Evolutionary conservation across 2,113 vertebrate genomes (phyloP).

Genomic region (Rousettus leschenaultii): DNA sequence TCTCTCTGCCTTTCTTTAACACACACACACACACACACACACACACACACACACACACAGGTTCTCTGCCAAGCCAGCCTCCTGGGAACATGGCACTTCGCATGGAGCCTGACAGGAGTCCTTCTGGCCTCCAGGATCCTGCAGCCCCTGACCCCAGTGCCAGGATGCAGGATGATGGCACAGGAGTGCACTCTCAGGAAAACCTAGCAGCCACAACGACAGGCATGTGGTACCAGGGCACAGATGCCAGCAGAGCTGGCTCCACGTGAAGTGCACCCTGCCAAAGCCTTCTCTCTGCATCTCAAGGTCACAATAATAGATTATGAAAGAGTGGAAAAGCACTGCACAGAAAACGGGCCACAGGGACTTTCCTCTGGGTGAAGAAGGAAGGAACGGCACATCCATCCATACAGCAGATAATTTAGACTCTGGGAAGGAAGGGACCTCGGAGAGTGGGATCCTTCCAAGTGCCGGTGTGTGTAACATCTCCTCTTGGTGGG

Average conservation of each 20-base stretch:
- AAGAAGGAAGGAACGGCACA: slow-evolving; percentile 37
- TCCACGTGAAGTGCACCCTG: slow-evolving; percentile 54
- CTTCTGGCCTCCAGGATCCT: neutral
- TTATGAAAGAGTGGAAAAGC: slow-evolving; percentile 81
- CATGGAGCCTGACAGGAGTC: fast-evolving
- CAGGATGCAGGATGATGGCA: neutral
- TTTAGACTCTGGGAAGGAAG: neutral
- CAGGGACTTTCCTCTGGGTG: slow-evolving; percentile 72
- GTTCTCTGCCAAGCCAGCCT: neutral
- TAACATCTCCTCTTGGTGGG: neutral
- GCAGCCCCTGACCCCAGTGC: neutral
- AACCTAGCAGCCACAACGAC: neutral
- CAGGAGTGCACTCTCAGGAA: neutral
- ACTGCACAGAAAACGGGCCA: slow-evolving; percentile 58
- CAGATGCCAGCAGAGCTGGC: slow-evolving; percentile 38
- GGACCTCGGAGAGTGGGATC: neutral
- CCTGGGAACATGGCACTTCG: neutral
- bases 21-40: neutral
- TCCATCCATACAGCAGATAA: neutral
- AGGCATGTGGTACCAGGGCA: neutral
- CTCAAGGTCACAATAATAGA: slow-evolving; percentile 80
- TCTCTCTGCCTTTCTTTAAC: neutral
- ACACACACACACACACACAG: no score
- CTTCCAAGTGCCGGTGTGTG: neutral
- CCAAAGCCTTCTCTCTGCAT: slow-evolving; percentile 70